Base-by-base conservation (phyloP, 2,113 vertebrate genomes). In the Dicaeum eximium region DNA sequence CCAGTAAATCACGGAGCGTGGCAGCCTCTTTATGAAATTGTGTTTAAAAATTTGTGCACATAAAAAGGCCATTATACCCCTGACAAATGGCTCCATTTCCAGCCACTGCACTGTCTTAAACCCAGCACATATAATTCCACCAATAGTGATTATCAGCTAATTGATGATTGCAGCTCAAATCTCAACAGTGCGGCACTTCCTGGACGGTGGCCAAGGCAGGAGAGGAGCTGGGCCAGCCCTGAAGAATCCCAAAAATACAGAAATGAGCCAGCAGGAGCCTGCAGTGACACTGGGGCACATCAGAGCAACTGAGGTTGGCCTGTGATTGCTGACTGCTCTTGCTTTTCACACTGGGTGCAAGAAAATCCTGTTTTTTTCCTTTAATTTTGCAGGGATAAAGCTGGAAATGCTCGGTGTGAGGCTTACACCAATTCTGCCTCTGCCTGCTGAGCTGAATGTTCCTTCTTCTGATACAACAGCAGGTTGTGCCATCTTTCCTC, bases 1-100 rank as follows among this genome's bases (percentile, higher is more conserved):
- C 79, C 71, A 37, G 78, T 96, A 96, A 95, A 92, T 97, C 88
- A 86, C 0, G 6, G 15, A 30, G 85, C 8, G 7, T 85, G 88
- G 84, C 86, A 91, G 86, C 38, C 77, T 92, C 83, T 96, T 91
- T 56, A 84, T 40, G 71, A 87, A 89, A 93, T 57, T 73, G 92
- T 64, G 85, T 89, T 96, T 92, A 89, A 95, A 84, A 92, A 96
- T 82, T 86, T 89, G 88, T 51, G 73, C 74, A 37, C 80, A 95
- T 94, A 96, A 95, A 97, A 95, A 82, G 85, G 60, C 79, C 65
- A 56, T 94, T 93, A 86, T 5, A 6, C 10, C 58, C 21, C 45
- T 92, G 92, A 90, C 20, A 84, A 93, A 93, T 37, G 73, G 80
- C 89, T 84, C 67, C 48, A 12, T 30, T 87, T 54, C 74, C 47